Evolutionary conservation across 2,888 invertebrate species (phyloP), one percentile per base, ranked within the genome.

Genomic region (Troides oblongomaculatus): DNA sequence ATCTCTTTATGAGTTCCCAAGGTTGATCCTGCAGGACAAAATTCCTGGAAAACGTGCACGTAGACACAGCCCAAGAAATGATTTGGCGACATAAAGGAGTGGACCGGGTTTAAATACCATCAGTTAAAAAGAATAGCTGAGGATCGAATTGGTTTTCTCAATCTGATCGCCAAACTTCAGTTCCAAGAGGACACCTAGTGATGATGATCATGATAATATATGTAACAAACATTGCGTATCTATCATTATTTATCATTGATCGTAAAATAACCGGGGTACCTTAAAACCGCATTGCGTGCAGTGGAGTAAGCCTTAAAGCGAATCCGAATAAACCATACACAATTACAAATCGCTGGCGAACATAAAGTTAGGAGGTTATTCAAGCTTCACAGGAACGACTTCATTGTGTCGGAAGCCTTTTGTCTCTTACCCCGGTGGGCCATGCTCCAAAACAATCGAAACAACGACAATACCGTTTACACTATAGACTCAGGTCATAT

Each of bases 341-440:
- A 71, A 68, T 71, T 71, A 64, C 66, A 64, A 71, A 71, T 71
- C 60, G 64, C 67, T 56, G 64, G 57, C 61, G 63, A 70, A 70
- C 63, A 70, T 60, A 70, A 71, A 64, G 67, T 71, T 71, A 67
- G 64, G 62, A 64, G 62, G 70, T 70, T 70, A 67, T 67, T 71
- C 64, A 64, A 57, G 67, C 67, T 64, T 68, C 61, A 64, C 64
- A 39, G 70, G 50, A 57, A 67, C 64, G 62, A 39, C 56, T 61
- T 57, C 57, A 71, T 71, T 71, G 70, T 67, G 61, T 46, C 17
- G n/a, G 64, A 61, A 61, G 64, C 67, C 64, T 58, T 67, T 68
- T 70, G 70, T 66, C 66, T 58, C 59, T 10, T 46, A 18, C 66
- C 50, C 23, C 12, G 57, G 57, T 36, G 70, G 61, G 39, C 62